A percentile compares a stretch with the other conserved stretches of the same genome.
Evolutionary conservation across 2,113 vertebrate species (phyloP).

Genomic region (Rhabdornis inornatus): DNA sequence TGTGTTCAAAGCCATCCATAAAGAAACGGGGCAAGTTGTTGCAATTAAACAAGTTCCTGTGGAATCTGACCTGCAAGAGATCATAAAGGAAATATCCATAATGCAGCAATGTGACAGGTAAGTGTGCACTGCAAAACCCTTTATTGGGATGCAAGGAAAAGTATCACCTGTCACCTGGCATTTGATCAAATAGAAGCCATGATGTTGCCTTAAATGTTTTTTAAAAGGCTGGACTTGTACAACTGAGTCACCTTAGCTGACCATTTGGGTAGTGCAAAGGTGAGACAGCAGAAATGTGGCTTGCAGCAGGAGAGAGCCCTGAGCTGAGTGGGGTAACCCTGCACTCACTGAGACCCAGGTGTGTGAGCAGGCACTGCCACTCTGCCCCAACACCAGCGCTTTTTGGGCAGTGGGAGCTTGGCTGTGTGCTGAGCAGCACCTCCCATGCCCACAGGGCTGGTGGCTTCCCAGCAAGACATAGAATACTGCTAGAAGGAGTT

Average conservation of each 20-base stretch:
- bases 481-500: neutral
- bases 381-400: accelerated
- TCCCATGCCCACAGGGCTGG: neutral
- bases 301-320: neutral
- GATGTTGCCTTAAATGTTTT: conserved; percentile 45
- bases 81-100: conserved; percentile 97
- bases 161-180: neutral
- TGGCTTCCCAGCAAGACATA: neutral
- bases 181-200: neutral
- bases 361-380: neutral
- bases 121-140: neutral
- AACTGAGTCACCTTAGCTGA: neutral
- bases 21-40: conserved; percentile 92
- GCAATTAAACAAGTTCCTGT: conserved; percentile 97
- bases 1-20: conserved; percentile 92
- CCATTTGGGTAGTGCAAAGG: conserved; percentile 15
- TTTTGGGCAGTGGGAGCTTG: neutral
- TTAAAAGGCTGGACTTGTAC: conserved; percentile 26
- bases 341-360: neutral
- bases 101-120: conserved; percentile 98
- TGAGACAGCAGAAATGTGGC: neutral
- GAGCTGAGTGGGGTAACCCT: neutral
- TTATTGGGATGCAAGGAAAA: neutral
- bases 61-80: conserved; percentile 95
- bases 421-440: neutral